Evolutionary conservation across 2,113 vertebrate species (phyloP).

Genomic region (Pachycephala philippinensis): DNA sequence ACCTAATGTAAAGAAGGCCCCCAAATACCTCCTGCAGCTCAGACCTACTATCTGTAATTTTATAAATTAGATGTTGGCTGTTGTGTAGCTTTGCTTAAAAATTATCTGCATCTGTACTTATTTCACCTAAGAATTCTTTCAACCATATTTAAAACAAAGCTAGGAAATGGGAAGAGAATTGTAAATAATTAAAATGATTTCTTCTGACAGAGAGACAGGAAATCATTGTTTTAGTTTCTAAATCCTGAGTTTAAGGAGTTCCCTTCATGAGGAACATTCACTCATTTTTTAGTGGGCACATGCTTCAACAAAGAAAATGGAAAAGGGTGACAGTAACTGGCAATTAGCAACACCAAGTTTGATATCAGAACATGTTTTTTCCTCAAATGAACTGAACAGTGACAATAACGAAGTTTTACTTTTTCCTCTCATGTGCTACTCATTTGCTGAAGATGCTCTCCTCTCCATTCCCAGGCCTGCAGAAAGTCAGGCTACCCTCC

Average conservation of each 20-base stretch:
- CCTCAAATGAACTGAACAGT: not conserved
- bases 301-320: not conserved
- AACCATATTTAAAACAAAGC: constrained; percentile 46
- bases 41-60: not conserved
- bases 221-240: constrained; percentile 35
- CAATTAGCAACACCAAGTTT: not conserved
- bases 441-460: not conserved
- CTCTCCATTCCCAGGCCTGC: not conserved
- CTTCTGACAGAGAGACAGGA: constrained; percentile 51
- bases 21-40: not conserved
- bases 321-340: not conserved
- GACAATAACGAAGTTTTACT: not conserved
- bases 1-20: not conserved
- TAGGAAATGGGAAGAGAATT: constrained; percentile 47
- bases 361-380: not conserved
- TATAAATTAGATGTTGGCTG: not conserved
- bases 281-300: not conserved
- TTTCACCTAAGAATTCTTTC: constrained; percentile 14
- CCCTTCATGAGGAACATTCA: not conserved
- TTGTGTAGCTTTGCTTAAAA: not conserved
- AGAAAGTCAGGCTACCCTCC: not conserved
- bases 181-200: constrained; percentile 51
- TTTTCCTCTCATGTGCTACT: not conserved
- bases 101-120: not conserved
- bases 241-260: constrained; percentile 33